Evolutionary conservation across 2,113 vertebrate species (phyloP).

Genomic region (Daphoenositta chrysoptera): DNA sequence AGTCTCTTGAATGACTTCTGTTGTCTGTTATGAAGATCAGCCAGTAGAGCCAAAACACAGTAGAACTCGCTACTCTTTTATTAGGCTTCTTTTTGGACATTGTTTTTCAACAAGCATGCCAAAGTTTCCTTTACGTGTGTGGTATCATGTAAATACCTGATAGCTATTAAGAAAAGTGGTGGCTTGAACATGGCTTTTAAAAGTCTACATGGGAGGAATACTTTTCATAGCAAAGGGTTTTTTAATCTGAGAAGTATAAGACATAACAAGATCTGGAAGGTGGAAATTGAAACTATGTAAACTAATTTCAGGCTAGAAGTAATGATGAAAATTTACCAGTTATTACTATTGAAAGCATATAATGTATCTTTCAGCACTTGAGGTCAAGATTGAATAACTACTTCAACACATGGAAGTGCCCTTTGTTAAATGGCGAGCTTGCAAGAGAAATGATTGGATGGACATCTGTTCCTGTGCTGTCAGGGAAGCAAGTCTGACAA

Average conservation of each 20-base stretch:
- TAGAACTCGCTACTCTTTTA: background rate
- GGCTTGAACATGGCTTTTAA: background rate
- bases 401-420: background rate
- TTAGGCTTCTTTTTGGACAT: background rate
- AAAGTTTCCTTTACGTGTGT: background rate
- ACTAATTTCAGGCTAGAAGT: background rate
- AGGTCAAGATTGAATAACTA: background rate
- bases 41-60: background rate
- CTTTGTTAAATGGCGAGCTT: background rate
- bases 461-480: background rate
- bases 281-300: background rate
- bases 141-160: accelerated
- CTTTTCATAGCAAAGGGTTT: accelerated
- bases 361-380: background rate
- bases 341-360: background rate
- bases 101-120: background rate
- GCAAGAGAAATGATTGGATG: background rate
- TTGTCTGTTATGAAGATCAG: background rate
- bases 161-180: background rate
- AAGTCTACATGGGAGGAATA: background rate
- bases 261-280: background rate
- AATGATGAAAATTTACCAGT: background rate
- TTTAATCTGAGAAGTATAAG: background rate
- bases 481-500: background rate
- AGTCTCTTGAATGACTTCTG: background rate